Evolutionary conservation across 2,888 invertebrate species (phyloP), one percentile per base, ranked within the genome.

Genomic region (Drosophila neotestacea): DNA sequence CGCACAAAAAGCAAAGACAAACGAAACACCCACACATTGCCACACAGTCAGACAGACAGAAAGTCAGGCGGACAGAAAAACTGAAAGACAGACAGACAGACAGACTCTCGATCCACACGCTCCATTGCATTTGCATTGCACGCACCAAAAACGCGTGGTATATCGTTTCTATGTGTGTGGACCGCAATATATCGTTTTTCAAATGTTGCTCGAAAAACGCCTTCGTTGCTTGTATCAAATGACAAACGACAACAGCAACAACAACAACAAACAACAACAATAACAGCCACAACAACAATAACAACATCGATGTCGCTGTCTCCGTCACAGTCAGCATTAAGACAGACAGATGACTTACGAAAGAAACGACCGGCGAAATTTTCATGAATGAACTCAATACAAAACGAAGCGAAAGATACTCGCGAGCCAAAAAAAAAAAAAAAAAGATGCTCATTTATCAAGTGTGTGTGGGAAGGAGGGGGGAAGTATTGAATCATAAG

Each of bases 81-180:
- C 52, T 38, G 16, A 27, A 44, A 36, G 44, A 36, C 30, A 48
- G 22, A 48, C n/a, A 51, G 61, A 52, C 32, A 32, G 32, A 32
- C 32, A 6, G 59, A 60, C 70, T 71, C 66, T 27, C 47, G 50
- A 60, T 60, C 65, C 55, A 60, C 66, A 78, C 39, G 88, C 75
- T 77, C 52, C 77, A 89, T 83, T 85, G 85, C 75, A 85, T 81
- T 89, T 85, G 80, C 80, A 77, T 80, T 85, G 85, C 89, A 85
- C 85, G 85, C 89, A 85, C 83, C 84, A 85, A 67, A 87, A 83
- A 75, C 82, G 84, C 84, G 81, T 75, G 75, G 79, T 85, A 66
- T 54, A 39, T 42, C 22, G 38, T 58, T 22, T 65, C 36, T 9
- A 13, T 61, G 4, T 56, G 46, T 52, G 32, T 56, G 16, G 30